Conservation (phyloP, 2,888 invertebrate species). For the Julus scanicus region DNA sequence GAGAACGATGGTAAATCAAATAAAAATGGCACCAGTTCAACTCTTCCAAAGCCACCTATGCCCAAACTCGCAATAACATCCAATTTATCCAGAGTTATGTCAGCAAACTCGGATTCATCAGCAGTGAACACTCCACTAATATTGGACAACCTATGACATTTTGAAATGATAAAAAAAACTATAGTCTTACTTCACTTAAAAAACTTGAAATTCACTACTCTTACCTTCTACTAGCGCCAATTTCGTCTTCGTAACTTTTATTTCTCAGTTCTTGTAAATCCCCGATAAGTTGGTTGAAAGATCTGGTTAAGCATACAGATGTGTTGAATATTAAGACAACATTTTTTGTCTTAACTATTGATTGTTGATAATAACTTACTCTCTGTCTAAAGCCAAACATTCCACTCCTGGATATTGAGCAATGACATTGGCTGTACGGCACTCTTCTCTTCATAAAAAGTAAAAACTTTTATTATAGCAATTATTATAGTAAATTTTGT, state of each 20-base stretch:
- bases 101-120: constrained; percentile 70
- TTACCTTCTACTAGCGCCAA: constrained; percentile 65
- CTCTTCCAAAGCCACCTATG: constrained; percentile 91
- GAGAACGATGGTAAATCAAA: no score
- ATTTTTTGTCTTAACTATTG: background rate
- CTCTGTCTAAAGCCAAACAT: constrained; percentile 86
- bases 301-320: constrained; percentile 62
- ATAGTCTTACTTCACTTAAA: background rate
- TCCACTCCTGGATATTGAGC: constrained; percentile 81
- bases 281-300: constrained; percentile 87
- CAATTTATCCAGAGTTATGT: constrained; percentile 80
- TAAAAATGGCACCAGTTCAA: constrained; percentile 74
- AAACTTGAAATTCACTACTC: background rate
- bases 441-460: constrained; percentile 72
- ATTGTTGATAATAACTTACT: constrained; percentile 70
- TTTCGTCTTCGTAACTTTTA: constrained; percentile 79
- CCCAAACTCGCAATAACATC: constrained; percentile 87
- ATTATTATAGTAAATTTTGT: background rate
- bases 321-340: no score
- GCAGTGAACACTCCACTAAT: constrained; percentile 60
- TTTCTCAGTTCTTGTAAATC: constrained; percentile 79
- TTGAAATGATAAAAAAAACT: background rate
- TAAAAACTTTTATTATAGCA: background rate
- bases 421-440: constrained; percentile 88
- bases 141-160: background rate